phyloP scores from a whole-genome alignment of 2,888 invertebrate genomes.

The Tenthredo scrophulariae region DNA sequence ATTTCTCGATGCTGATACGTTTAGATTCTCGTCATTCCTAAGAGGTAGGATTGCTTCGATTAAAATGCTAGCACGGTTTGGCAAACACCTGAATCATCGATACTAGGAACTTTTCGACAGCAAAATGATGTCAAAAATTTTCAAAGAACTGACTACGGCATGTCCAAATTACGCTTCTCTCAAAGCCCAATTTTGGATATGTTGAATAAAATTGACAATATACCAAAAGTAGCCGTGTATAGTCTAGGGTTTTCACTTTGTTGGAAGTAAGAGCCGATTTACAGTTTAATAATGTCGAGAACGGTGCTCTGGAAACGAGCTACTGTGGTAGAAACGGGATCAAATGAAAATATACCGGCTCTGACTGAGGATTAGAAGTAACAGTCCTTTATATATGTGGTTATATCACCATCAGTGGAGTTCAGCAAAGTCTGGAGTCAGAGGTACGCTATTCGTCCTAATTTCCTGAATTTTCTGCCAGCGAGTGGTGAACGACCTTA shows the following conservation, averaged over 20 bases:
- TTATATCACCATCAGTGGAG: constrained; percentile 52
- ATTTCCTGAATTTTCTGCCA: constrained; percentile 30
- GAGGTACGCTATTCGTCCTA: constrained; percentile 38
- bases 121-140: background rate
- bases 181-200: background rate
- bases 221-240: background rate
- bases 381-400: constrained; percentile 57
- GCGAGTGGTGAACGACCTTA: constrained; percentile 22
- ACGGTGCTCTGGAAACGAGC: constrained; percentile 46
- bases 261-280: constrained; percentile 56
- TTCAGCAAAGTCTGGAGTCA: constrained; percentile 47
- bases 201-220: constrained; percentile 12
- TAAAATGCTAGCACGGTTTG: background rate
- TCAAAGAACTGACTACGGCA: background rate
- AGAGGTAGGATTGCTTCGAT: background rate
- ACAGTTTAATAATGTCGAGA: constrained; percentile 60
- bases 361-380: constrained; percentile 65
- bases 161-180: background rate
- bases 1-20: background rate
- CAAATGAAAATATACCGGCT: constrained; percentile 65
- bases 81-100: background rate
- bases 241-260: constrained; percentile 53
- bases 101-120: background rate
- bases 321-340: constrained; percentile 52
- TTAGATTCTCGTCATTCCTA: background rate